A percentile compares a stretch with the other conserved stretches of the same genome.
Evolutionary conservation across 2,113 vertebrate genomes (phyloP).

Genomic region (Eurystomus gularis): DNA sequence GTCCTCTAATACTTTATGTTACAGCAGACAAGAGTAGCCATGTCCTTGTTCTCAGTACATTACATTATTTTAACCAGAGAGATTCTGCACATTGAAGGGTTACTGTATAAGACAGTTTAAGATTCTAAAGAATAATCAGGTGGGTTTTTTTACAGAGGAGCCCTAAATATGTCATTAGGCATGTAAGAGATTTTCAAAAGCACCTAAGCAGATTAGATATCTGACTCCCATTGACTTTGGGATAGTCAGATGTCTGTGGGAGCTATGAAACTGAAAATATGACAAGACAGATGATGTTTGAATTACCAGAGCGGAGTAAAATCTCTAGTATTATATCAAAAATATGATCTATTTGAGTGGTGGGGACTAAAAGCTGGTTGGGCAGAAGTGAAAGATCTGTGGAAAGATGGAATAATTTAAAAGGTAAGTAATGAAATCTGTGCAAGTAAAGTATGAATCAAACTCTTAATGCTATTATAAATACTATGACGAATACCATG

Average conservation of each 20-base stretch:
- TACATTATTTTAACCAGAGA: background rate
- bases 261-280: slow-evolving; percentile 17
- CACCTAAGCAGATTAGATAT: background rate
- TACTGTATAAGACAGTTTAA: background rate
- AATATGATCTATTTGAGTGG: background rate
- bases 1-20: background rate
- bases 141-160: background rate
- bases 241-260: background rate
- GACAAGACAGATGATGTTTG: background rate
- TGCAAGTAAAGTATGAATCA: background rate
- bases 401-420: background rate
- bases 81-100: background rate
- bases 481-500: background rate
- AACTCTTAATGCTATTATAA: background rate
- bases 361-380: background rate
- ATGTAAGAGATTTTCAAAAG: background rate
- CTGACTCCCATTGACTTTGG: background rate
- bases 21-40: background rate
- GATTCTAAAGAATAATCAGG: background rate
- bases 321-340: background rate
- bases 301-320: slow-evolving; percentile 4
- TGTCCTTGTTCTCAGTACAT: background rate
- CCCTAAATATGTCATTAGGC: background rate
- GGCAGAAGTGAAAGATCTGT: background rate
- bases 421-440: background rate